Evolutionary conservation across 2,888 invertebrate genomes (phyloP).

Genomic region (Abscondita cerata): DNA sequence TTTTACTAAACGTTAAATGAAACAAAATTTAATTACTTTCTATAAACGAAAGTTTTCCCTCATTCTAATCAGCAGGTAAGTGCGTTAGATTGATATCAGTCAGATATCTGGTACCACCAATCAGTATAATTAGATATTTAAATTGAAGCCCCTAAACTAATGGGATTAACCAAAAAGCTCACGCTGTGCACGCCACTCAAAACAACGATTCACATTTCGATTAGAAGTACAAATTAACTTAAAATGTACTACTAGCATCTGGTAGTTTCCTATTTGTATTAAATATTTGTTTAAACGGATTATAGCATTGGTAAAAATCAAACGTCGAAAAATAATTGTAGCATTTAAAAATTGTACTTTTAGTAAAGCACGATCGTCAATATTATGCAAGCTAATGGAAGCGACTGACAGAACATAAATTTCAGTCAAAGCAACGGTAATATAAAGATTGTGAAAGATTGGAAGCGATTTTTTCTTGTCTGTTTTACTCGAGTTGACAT

Average conservation of each 20-base stretch:
- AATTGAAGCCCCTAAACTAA: constrained; percentile 42
- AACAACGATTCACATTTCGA: constrained; percentile 38
- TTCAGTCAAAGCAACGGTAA: constrained; percentile 51
- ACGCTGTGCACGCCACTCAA: constrained; percentile 40
- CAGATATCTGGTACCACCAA: constrained; percentile 46
- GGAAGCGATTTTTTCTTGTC: constrained; percentile 53
- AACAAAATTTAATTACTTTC: constrained; percentile 13
- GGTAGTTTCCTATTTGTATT: constrained; percentile 10
- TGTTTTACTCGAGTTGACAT: constrained; percentile 33
- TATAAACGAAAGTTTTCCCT: background rate
- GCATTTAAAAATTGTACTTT: background rate
- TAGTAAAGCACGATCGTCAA: constrained; percentile 45
- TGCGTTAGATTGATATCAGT: constrained; percentile 45
- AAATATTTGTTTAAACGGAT: background rate
- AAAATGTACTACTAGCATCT: constrained; percentile 24
- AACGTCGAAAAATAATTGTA: background rate
- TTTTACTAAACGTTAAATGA: constrained; percentile 22
- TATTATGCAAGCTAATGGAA: constrained; percentile 45
- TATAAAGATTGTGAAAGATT: constrained; percentile 59
- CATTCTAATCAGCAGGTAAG: constrained; percentile 38
- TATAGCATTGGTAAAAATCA: background rate
- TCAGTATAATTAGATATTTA: constrained; percentile 51
- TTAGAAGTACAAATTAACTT: constrained; percentile 36
- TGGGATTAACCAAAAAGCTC: constrained; percentile 38
- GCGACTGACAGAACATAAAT: constrained; percentile 55